Percentiles rank a stretch among this genome's conserved stretches.
Conservation (phyloP, 2,797 vertebrate species). For the Scarus forsteni region DNA sequence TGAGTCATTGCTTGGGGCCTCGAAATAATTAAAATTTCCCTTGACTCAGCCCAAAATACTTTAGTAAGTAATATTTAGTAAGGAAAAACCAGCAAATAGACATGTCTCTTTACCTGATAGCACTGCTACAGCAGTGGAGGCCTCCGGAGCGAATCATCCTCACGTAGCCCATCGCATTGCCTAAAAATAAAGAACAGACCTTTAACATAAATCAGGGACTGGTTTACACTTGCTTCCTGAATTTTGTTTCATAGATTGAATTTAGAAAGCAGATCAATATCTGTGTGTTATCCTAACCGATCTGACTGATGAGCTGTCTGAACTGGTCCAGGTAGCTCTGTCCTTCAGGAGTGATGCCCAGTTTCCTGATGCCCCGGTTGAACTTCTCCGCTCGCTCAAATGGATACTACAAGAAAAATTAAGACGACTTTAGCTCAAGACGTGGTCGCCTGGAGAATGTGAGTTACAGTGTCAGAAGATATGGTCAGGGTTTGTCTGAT, state of each 20-base stretch:
- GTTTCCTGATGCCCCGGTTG: slow-evolving; percentile 97
- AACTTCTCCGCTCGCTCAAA: slow-evolving; percentile 99
- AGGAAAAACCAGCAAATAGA: background rate
- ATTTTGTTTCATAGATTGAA: background rate
- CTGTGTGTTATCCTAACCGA: slow-evolving; percentile 84
- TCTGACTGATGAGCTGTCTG: slow-evolving; percentile 98
- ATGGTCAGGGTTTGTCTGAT: no score
- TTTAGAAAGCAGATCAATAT: background rate
- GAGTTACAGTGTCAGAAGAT: no score
- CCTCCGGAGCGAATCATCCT: slow-evolving; percentile 99
- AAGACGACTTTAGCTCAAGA: background rate
- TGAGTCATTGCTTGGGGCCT: no score
- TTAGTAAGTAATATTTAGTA: background rate
- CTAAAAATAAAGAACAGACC: slow-evolving; percentile 67
- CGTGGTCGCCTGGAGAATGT: no score
- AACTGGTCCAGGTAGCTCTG: slow-evolving; percentile 99
- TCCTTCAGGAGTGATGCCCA: slow-evolving; percentile 96
- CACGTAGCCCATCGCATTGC: slow-evolving; percentile 98
- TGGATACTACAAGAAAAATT: slow-evolving; percentile 86
- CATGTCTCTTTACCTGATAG: slow-evolving; percentile 89
- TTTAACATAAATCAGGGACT: background rate
- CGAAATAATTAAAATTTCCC: no score
- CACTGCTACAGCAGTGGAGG: slow-evolving; percentile 98
- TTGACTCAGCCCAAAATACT: background rate
- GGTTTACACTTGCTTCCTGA: no score